Evolutionary conservation across 2,888 invertebrate genomes (phyloP).

Genomic region (Tenthredo notha): DNA sequence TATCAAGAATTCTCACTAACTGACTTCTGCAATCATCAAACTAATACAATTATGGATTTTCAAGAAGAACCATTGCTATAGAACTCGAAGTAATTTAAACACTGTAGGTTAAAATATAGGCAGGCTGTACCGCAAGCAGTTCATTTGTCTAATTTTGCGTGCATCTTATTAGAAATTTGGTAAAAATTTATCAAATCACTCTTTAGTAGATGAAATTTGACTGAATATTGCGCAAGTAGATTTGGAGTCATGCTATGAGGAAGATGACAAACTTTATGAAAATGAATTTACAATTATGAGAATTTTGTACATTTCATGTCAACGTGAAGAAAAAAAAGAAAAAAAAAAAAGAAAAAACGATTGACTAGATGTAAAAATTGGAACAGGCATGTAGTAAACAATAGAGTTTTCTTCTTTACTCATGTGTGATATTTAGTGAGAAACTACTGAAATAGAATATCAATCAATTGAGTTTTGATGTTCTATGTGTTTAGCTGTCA

Average conservation of each 20-base stretch:
- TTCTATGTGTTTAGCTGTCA: slow-evolving; percentile 20
- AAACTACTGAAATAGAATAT: background rate
- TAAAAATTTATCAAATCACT: background rate
- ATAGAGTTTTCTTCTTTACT: background rate
- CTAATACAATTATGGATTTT: background rate
- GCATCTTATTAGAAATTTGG: background rate
- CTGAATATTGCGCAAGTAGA: background rate
- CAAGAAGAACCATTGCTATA: background rate
- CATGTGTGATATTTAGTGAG: background rate
- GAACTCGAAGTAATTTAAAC: background rate
- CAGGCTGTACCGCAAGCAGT: slow-evolving; percentile 29
- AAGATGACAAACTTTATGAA: background rate
- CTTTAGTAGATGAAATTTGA: background rate
- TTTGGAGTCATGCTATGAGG: background rate
- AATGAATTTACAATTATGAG: background rate
- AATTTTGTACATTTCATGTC: background rate
- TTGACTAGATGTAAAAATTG: background rate
- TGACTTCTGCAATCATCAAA: slow-evolving; percentile 6
- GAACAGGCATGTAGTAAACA: background rate
- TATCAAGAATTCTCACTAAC: background rate
- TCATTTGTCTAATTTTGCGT: background rate
- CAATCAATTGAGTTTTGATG: background rate
- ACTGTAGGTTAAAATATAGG: background rate
- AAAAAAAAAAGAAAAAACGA: background rate
- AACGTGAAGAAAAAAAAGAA: background rate